Base-by-base conservation (phyloP, 2,888 invertebrate genomes). In the Pilophorus perplexus region DNA sequence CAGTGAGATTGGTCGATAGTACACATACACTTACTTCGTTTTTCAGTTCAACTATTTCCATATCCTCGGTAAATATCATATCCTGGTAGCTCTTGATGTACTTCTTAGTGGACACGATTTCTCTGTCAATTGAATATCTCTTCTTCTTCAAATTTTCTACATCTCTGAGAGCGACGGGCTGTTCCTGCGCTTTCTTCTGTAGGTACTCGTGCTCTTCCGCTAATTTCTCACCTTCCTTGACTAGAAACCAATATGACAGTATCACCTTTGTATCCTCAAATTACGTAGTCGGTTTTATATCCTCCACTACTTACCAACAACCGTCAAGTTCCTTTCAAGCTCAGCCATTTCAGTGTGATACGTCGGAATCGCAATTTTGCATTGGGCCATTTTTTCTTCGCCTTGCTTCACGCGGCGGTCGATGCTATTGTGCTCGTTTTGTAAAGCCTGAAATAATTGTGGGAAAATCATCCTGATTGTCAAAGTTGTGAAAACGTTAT, bases 51-150 rank as follows among this genome's bases (percentile, higher is more conserved):
- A 62, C 46, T 5, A 62, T 62, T 20, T 62, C 33, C 5, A 62
- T 25, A 33, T 62, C 62, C 22, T 33, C 33, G 8, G n/a, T 27
- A 37, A 27, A 62, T 12, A 62, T 46, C 46, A 62, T 62, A 14
- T 62, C 62, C 22, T 62, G 62, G 33, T 44, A 62, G 33, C 46
- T 46, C n/a, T 62, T 16, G 14, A 46, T 46, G 23, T 62, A 62
- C n/a, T 62, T 46, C 16, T 28, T n/a, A 8, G 6, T 46, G 12
- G 62, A 62, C 18, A 20, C 33, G 1, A 62, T 44, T 18, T 62
- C 46, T 14, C 44, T 5, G n/a, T 62, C 46, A 5, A 62, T 28
- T 5, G 62, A 62, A 12, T 62, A 44, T 4, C 46, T 62, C 3
- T 28, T 37, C 20, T 46, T 46, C 38, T 48, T 46, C 12, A 62